Evolutionary conservation across 2,888 invertebrate genomes (phyloP).

Genomic region (Harmothoe impar): DNA sequence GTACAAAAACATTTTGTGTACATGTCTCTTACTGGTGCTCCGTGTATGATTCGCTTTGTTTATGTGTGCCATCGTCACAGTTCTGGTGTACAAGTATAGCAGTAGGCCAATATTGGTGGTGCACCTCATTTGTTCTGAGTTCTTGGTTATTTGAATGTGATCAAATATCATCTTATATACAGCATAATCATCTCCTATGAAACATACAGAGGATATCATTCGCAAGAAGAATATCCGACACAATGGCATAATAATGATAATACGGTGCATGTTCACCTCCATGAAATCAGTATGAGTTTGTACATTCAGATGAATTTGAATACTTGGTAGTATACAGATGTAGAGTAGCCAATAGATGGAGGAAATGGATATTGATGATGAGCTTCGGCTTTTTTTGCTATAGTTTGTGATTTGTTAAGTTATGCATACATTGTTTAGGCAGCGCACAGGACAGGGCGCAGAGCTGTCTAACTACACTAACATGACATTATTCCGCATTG

Average conservation of each 20-base stretch:
- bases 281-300: slow-evolving; percentile 37
- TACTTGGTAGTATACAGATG: background rate
- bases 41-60: slow-evolving; percentile 15
- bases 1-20: background rate
- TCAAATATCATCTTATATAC: background rate
- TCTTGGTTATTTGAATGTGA: background rate
- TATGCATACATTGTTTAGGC: slow-evolving; percentile 35
- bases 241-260: slow-evolving; percentile 37
- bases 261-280: background rate
- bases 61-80: slow-evolving; percentile 38
- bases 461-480: background rate
- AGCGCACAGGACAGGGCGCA: too few relatives aligned
- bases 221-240: background rate
- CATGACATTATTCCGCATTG: slow-evolving; percentile 15
- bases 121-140: background rate
- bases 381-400: slow-evolving; percentile 34
- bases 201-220: background rate
- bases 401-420: slow-evolving; percentile 39
- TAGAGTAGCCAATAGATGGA: slow-evolving; percentile 13
- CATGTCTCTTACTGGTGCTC: slow-evolving; percentile 36
- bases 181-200: slow-evolving; percentile 2
- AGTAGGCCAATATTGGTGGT: background rate
- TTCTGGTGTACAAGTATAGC: slow-evolving; percentile 12
- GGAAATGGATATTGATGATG: background rate
- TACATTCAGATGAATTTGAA: slow-evolving; percentile 3